These are phyloP conservation scores for Boulengeromyrus knoepffleri DNA, from an alignment of 2,113 vertebrate species.

Conservation along the genomic window DNA sequence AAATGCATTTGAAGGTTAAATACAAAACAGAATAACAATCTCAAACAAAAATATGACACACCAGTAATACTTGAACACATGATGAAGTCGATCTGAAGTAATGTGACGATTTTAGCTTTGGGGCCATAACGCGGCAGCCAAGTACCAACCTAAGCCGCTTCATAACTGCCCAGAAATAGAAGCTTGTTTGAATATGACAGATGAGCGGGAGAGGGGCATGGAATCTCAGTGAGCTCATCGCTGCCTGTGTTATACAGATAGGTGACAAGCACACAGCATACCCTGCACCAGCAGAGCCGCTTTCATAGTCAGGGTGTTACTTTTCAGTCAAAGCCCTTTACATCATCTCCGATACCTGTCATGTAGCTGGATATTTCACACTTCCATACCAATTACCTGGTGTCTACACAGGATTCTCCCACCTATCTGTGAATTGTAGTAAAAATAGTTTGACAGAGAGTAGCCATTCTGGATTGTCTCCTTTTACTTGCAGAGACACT, in stretches of 20 bases:
- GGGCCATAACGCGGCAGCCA: neutral
- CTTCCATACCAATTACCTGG: conserved; percentile 12
- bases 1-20: neutral
- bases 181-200: neutral
- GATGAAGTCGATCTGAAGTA: neutral
- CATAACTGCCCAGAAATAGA: conserved; percentile 8
- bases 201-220: neutral
- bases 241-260: neutral
- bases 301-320: conserved; percentile 1
- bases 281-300: neutral
- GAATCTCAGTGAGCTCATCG: conserved; percentile 10
- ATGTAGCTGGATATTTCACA: neutral
- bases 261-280: neutral
- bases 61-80: neutral
- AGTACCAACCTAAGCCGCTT: neutral
- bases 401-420: conserved; percentile 7
- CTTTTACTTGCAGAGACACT: neutral
- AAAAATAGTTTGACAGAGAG: conserved; percentile 6
- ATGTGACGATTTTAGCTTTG: neutral
- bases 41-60: neutral
- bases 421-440: neutral
- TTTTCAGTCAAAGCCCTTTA: conserved; percentile 16
- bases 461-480: neutral
- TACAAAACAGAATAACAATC: neutral
- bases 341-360: conserved; percentile 12